phyloP scores from a whole-genome alignment of 2,797 vertebrate genomes.

The Sebastes alutus region DNA sequence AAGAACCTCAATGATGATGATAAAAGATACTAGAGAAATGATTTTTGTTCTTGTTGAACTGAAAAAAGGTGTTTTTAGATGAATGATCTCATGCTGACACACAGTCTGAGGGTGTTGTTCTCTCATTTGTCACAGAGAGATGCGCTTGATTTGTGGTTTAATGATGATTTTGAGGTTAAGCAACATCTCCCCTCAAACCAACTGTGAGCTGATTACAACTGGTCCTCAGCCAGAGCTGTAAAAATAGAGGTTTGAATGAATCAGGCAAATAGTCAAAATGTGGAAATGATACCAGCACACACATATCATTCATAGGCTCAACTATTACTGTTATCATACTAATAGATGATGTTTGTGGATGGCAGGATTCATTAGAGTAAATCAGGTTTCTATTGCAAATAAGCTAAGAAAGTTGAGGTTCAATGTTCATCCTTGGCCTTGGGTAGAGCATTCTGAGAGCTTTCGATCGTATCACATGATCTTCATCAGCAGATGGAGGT shows the following conservation, averaged over 20 bases:
- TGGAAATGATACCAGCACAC: not conserved
- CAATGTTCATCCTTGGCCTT: not conserved
- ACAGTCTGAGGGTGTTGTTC: not conserved
- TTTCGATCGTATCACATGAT: not conserved
- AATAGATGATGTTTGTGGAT: not conserved
- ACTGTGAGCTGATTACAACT: not conserved
- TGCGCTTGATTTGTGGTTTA: not conserved
- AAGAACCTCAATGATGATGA: not conserved
- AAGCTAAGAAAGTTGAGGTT: not conserved
- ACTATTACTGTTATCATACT: not conserved
- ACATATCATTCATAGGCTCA: not conserved
- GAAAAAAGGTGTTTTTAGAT: not conserved
- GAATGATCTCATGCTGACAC: not conserved
- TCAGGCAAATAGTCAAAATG: not conserved
- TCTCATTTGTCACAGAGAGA: not conserved
- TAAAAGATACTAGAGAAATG: not conserved
- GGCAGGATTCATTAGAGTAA: not conserved
- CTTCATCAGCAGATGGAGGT: not conserved
- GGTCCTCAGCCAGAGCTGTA: not conserved
- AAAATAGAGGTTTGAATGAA: not conserved
- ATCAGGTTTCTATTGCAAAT: not conserved
- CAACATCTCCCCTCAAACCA: not conserved
- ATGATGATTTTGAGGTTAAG: not conserved
- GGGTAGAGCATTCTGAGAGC: not conserved
- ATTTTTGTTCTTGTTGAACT: not conserved